phyloP scores from a whole-genome alignment of 1,140 invertebrate species.

The Drosophila pseudoobscura region DNA sequence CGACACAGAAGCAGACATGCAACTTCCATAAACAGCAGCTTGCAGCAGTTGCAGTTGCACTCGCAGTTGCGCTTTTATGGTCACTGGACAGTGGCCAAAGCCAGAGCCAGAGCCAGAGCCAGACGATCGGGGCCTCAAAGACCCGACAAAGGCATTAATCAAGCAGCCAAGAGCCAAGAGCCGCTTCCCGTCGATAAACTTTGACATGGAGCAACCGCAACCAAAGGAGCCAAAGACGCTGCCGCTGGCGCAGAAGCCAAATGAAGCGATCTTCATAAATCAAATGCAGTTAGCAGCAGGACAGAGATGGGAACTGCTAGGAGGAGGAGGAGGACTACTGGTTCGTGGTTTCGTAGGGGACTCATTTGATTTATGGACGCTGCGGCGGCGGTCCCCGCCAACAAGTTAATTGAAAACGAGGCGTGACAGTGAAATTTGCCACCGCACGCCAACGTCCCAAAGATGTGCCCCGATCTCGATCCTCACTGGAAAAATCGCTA shows the following conservation, averaged over 20 bases:
- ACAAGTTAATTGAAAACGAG: conserved; percentile 80
- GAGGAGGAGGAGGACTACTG: conserved; percentile 2
- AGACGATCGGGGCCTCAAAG: conserved; percentile 3
- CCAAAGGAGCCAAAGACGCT: background rate
- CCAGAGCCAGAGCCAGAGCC: conserved; percentile 2
- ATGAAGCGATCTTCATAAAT: conserved; percentile 80
- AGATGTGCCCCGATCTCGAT: conserved; percentile 35
- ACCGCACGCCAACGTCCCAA: conserved; percentile 51
- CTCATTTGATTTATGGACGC: conserved; percentile 71
- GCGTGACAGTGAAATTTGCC: conserved; percentile 80
- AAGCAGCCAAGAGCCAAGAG: conserved; percentile 1
- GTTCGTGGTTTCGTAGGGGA: conserved; percentile 12
- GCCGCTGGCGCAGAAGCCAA: conserved; percentile 25
- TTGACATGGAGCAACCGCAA: conserved; percentile 53
- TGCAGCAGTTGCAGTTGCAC: conserved; percentile 46
- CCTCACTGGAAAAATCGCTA: conserved; percentile 29
- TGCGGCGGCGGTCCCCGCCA: conserved; percentile 60
- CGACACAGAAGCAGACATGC: conserved; percentile 28
- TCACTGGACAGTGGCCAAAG: conserved; percentile 9
- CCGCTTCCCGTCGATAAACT: conserved; percentile 56
- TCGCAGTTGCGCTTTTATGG: conserved; percentile 52
- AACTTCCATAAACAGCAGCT: conserved; percentile 70
- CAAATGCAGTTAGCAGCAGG: conserved; percentile 18
- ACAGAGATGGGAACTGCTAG: conserved; percentile 7
- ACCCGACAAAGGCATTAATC: conserved; percentile 67